Conservation (phyloP, 2,113 vertebrate genomes). For the Sakesphorus luctuosus region DNA sequence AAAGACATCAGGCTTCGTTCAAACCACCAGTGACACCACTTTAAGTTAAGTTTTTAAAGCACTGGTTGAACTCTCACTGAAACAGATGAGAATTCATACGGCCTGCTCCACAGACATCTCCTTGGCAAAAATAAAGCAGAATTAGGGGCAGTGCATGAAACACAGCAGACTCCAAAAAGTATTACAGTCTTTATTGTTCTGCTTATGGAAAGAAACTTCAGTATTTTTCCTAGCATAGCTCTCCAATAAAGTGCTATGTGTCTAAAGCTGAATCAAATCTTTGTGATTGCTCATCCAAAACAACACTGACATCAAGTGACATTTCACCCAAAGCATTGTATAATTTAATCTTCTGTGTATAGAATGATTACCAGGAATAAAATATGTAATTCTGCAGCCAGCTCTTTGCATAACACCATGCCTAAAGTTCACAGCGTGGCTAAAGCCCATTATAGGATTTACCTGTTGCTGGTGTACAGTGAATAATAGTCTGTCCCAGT, state of each 20-base stretch:
- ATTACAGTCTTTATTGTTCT: background rate
- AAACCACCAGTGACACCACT: background rate
- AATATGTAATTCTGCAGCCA: background rate
- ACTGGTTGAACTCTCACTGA: background rate
- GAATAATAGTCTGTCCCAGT: conserved; percentile 85
- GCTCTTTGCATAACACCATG: background rate
- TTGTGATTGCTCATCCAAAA: background rate
- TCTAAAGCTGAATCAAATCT: background rate
- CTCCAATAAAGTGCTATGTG: background rate
- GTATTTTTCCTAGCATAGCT: background rate
- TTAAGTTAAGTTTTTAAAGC: background rate
- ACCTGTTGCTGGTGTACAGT: conserved; percentile 95
- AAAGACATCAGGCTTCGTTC: background rate
- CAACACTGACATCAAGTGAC: background rate
- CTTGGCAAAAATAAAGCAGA: background rate
- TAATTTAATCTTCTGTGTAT: background rate
- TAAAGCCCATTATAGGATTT: background rate
- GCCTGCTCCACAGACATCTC: background rate
- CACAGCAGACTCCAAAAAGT: background rate
- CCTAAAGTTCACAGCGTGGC: background rate
- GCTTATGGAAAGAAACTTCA: background rate
- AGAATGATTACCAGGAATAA: background rate
- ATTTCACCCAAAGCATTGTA: background rate
- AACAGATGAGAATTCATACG: background rate
- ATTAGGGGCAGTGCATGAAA: background rate